phyloP scores from a whole-genome alignment of 2,888 invertebrate species.

The Calameuta pallipes region DNA sequence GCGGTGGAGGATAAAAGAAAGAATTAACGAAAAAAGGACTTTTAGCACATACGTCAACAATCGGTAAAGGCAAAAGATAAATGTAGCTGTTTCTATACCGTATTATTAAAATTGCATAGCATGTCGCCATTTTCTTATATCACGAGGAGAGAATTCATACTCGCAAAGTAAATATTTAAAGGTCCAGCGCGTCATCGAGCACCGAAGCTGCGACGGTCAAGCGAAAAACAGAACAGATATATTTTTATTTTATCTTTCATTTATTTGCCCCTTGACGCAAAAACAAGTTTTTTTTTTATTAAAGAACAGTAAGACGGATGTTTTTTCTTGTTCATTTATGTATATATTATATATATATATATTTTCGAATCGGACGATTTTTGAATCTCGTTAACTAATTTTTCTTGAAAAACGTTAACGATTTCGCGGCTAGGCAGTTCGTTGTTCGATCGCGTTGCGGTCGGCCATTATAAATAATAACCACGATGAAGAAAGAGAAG shows the following conservation, averaged over 20 bases:
- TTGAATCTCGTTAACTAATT: neutral
- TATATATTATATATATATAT: neutral
- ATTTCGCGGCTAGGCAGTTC: neutral
- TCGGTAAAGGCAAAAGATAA: conserved; percentile 20
- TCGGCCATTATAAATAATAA: conserved; percentile 20
- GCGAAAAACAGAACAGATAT: neutral
- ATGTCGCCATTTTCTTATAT: conserved; percentile 37
- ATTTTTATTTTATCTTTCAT: neutral
- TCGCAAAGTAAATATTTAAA: conserved; percentile 16
- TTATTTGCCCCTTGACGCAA: neutral
- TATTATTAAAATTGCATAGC: conserved; percentile 22
- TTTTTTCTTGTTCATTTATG: neutral
- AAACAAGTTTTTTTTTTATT: no score
- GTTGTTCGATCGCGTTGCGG: conserved; percentile 20
- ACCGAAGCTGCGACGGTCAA: neutral
- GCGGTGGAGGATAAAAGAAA: neutral
- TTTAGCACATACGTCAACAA: conserved; percentile 28
- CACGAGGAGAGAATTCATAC: conserved; percentile 27
- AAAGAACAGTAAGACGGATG: neutral
- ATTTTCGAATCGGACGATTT: neutral
- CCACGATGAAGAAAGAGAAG: neutral
- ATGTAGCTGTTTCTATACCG: conserved; percentile 38
- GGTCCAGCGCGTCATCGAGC: neutral
- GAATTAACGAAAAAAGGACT: conserved; percentile 18
- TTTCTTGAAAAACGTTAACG: neutral